Evolutionary conservation across 2,888 invertebrate species (phyloP).

Genomic region (Dasysyrphus tricinctus): DNA sequence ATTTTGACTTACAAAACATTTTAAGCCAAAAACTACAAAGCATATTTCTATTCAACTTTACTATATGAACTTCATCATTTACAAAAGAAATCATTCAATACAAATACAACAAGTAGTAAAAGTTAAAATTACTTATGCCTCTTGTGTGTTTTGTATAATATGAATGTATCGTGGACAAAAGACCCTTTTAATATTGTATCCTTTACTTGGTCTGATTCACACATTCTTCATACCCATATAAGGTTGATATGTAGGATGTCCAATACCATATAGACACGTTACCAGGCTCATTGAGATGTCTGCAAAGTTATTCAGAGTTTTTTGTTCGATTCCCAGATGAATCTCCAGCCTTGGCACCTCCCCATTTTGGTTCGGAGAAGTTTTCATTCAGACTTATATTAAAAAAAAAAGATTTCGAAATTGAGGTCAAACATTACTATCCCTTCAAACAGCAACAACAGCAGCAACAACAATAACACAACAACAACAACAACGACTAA

Average conservation of each 20-base stretch:
- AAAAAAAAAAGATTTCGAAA: constrained; percentile 12
- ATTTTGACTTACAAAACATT: constrained; percentile 6
- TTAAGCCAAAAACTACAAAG: not conserved
- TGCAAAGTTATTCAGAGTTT: constrained; percentile 57
- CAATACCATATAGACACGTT: constrained; percentile 36
- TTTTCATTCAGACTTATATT: not conserved
- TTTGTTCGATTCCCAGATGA: constrained; percentile 39
- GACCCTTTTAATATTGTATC: constrained; percentile 5
- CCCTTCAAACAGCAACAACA: constrained; percentile 24
- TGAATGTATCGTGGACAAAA: not conserved
- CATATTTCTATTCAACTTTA: not conserved
- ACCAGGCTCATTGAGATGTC: constrained; percentile 58
- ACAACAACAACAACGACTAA: constrained; percentile 22
- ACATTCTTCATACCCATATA: not conserved
- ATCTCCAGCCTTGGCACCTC: not conserved
- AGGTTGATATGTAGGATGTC: constrained; percentile 13
- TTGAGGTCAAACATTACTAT: constrained; percentile 60
- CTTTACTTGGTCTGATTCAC: constrained; percentile 31
- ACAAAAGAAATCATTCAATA: constrained; percentile 30
- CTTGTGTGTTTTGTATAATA: not conserved
- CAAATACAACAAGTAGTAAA: constrained; percentile 4
- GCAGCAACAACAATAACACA: no score
- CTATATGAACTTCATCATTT: constrained; percentile 21
- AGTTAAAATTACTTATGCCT: constrained; percentile 1
- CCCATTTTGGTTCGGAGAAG: not conserved